Evolutionary conservation across 2,888 invertebrate genomes (phyloP).

Genomic region (Leptopterna dolabrata): DNA sequence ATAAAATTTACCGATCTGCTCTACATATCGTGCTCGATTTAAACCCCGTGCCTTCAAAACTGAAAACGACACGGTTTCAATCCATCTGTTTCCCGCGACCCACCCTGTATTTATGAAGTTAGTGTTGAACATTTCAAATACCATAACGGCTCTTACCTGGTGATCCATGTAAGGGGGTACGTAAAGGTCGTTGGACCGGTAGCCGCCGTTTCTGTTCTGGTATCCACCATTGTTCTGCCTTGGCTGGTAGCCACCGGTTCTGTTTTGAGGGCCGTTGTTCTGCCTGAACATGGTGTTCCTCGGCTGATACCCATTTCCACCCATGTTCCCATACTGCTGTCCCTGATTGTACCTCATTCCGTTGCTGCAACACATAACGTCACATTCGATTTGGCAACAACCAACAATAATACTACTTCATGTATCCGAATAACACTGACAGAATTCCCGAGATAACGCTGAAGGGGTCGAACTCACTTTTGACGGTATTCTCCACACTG

Average conservation of each 20-base stretch:
- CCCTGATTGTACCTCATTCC: constrained; percentile 34
- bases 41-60: too few species aligned
- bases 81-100: too few species aligned
- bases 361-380: constrained; percentile 2
- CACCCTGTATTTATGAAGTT: too few species aligned
- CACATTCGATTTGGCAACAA: background rate
- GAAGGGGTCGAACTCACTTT: constrained; percentile 10
- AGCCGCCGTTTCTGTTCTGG: constrained; percentile 19
- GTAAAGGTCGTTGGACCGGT: constrained; percentile 46
- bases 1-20: too few species aligned
- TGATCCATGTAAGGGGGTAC: constrained; percentile 52
- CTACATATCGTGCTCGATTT: too few species aligned
- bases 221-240: constrained; percentile 47
- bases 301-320: constrained; percentile 42
- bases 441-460: background rate
- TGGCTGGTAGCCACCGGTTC: background rate
- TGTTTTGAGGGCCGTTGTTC: constrained; percentile 12
- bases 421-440: background rate
- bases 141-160: constrained; percentile 36
- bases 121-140: too few species aligned
- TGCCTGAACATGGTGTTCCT: constrained; percentile 51
- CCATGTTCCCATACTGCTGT: background rate
- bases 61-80: too few species aligned
- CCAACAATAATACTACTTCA: background rate
- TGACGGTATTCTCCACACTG: constrained; percentile 64